Conservation (phyloP, 1,140 invertebrate genomes). For the Plodia interpunctella region DNA sequence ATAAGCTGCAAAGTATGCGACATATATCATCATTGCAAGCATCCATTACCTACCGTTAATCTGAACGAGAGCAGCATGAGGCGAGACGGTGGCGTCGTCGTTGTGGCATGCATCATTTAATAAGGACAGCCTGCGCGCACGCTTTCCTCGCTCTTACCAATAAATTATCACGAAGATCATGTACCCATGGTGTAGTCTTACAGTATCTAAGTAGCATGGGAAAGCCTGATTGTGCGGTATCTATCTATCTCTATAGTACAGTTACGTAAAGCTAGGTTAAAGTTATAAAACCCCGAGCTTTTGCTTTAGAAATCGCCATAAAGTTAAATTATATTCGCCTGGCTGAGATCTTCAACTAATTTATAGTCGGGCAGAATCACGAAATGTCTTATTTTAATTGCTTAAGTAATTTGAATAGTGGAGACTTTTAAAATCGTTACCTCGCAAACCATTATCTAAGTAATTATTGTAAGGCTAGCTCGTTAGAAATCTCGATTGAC, state of each 20-base stretch:
- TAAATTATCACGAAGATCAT: conserved; percentile 71
- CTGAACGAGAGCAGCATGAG: conserved; percentile 32
- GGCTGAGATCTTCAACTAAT: neutral
- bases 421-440: no score
- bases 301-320: conserved; percentile 7
- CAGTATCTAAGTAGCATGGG: conserved; percentile 42
- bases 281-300: neutral
- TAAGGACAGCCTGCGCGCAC: conserved; percentile 46
- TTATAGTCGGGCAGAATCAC: neutral
- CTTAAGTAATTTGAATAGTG: no score
- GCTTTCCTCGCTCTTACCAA: conserved; percentile 51
- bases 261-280: neutral
- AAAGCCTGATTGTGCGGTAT: conserved; percentile 19
- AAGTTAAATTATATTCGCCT: conserved; percentile 1
- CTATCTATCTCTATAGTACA: conserved; percentile 10
- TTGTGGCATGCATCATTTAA: conserved; percentile 46
- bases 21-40: conserved; percentile 14
- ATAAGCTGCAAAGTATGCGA: no score
- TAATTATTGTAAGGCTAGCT: no score
- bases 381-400: conserved; percentile 1
- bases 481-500: no score
- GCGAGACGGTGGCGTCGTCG: conserved; percentile 36
- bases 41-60: conserved; percentile 37
- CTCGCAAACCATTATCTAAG: no score
- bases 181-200: conserved; percentile 45